These are phyloP conservation scores for Nematolebias whitei DNA, from an alignment of 2,113 vertebrate species.

Conservation along the genomic window DNA sequence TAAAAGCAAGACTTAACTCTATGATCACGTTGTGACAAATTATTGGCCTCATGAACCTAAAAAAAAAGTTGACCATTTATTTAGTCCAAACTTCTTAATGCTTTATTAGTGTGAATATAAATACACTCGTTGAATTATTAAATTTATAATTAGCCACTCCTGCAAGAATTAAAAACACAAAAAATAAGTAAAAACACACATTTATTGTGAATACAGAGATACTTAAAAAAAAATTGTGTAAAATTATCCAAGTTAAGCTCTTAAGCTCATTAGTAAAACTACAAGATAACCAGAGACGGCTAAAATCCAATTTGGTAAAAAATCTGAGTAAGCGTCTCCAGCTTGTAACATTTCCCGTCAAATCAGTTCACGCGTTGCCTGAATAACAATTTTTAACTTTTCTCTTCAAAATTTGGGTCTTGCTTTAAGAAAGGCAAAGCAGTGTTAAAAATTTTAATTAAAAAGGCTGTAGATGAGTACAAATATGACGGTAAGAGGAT, in stretches of 20 bases:
- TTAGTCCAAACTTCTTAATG: no score
- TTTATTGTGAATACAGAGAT: conserved; percentile 8
- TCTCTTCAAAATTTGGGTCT: conserved; percentile 12
- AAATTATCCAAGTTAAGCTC: conserved; percentile 34
- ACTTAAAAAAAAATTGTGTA: conserved; percentile 1
- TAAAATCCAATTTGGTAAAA: conserved; percentile 46
- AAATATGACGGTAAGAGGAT: conserved; percentile 51
- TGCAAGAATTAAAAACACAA: not conserved
- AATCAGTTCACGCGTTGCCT: conserved; percentile 17
- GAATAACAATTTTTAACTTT: conserved; percentile 12
- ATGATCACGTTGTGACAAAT: not conserved
- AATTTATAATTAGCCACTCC: no score
- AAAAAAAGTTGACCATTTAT: no score
- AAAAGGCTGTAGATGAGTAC: conserved; percentile 43
- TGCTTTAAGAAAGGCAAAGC: conserved; percentile 2
- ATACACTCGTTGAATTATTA: no score
- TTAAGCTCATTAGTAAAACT: conserved; percentile 40
- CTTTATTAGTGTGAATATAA: no score
- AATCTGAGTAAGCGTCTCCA: conserved; percentile 24
- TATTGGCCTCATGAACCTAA: not conserved
- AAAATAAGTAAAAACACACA: not conserved
- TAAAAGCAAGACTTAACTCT: not conserved
- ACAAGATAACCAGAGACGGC: conserved; percentile 24
- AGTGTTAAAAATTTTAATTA: not conserved
- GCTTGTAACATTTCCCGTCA: conserved; percentile 25